These are phyloP conservation scores for Melanotaenia boesemani DNA, from an alignment of 2,797 vertebrate genomes.

Conservation along the genomic window DNA sequence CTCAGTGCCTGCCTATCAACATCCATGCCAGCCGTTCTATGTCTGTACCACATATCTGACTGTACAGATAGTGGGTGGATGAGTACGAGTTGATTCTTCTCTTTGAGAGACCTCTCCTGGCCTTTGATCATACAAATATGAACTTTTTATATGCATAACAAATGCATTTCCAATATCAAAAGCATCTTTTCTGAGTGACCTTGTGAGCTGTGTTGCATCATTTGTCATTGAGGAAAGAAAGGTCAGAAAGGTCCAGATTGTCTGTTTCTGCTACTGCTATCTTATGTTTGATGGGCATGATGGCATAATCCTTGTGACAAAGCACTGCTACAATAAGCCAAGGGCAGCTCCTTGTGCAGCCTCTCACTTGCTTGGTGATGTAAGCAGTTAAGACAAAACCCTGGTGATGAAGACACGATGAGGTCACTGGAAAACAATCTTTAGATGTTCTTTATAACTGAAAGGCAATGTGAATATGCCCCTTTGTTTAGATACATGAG, in stretches of 20 bases:
- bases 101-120: conserved; percentile 41
- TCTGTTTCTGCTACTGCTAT: conserved; percentile 40
- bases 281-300: conserved; percentile 44
- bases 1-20: conserved; percentile 25
- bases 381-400: conserved; percentile 28
- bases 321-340: conserved; percentile 8
- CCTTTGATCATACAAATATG: conserved; percentile 31
- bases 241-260: conserved; percentile 8
- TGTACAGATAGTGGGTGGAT: conserved; percentile 51
- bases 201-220: conserved; percentile 14
- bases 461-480: conserved; percentile 19
- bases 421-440: conserved; percentile 7
- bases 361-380: conserved; percentile 19
- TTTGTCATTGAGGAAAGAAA: conserved; percentile 22
- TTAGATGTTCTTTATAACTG: not conserved
- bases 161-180: conserved; percentile 22
- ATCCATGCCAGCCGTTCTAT: conserved; percentile 19
- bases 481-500: conserved; percentile 15
- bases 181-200: conserved; percentile 9
- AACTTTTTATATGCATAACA: conserved; percentile 24
- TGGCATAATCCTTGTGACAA: conserved; percentile 36
- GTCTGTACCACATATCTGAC: conserved; percentile 33
- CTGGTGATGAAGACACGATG: conserved; percentile 44
- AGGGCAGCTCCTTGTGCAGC: conserved; percentile 10
- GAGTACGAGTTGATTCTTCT: conserved; percentile 31